A percentile compares a stretch with the other conserved stretches of the same genome.
These are phyloP conservation scores for Meteorus colon DNA, from an alignment of 2,888 invertebrate genomes.

Conservation along the genomic window DNA sequence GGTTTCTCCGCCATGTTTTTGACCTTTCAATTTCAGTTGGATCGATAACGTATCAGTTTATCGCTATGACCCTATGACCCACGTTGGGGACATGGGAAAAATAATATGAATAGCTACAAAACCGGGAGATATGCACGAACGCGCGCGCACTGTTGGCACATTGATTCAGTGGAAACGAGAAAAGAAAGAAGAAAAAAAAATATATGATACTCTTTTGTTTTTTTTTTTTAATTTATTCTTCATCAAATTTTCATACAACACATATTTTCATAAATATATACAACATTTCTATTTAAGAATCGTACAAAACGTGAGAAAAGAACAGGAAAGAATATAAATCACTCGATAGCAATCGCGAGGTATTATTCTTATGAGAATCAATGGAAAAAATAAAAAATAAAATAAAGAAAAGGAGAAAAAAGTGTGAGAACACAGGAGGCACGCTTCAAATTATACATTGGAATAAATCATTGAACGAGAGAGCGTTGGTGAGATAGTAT, in stretches of 20 bases:
- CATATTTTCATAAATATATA: too few species aligned
- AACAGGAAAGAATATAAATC: slow-evolving; percentile 7
- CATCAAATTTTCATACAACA: too few species aligned
- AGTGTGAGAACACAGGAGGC: slow-evolving; percentile 4
- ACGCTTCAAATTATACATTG: slow-evolving; percentile 51
- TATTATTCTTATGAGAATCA: slow-evolving; percentile 49
- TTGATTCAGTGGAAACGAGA: background rate
- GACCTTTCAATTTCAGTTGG: slow-evolving; percentile 1
- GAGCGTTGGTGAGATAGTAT: slow-evolving; percentile 43
- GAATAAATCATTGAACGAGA: slow-evolving; percentile 53
- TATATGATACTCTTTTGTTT: background rate
- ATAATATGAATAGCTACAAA: background rate
- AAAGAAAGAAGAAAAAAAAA: background rate
- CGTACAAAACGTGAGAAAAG: too few species aligned
- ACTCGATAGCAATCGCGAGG: slow-evolving; percentile 14
- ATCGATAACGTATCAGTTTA: slow-evolving; percentile 15
- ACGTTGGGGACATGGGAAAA: background rate
- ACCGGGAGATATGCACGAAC: background rate
- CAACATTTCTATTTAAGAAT: too few species aligned
- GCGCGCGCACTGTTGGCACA: slow-evolving; percentile 2
- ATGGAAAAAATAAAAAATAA: slow-evolving; percentile 40
- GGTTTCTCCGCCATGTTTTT: background rate
- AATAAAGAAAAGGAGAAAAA: background rate
- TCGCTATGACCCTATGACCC: slow-evolving; percentile 5
- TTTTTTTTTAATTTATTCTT: too few species aligned